These are phyloP conservation scores for Aspidoscelis tigris DNA, from an alignment of 2,113 vertebrate species.

Conservation along the genomic window DNA sequence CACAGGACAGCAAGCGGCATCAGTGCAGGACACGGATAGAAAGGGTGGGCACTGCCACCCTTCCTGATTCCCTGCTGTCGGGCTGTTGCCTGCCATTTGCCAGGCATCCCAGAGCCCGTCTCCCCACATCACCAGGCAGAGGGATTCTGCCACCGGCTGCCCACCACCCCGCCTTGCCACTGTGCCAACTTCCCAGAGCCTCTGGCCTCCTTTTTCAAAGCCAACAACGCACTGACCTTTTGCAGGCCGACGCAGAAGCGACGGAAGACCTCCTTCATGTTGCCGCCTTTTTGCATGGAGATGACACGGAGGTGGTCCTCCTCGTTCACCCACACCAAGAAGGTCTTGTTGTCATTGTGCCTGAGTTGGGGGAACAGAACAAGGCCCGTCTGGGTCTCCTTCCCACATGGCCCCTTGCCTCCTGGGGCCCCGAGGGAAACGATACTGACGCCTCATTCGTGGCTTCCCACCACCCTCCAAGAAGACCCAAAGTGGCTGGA, in stretches of 20 bases:
- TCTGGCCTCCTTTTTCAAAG: accelerated
- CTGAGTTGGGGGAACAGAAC: constrained; percentile 58
- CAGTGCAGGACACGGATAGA: too few relatives aligned
- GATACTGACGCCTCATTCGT: background rate
- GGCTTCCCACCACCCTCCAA: background rate
- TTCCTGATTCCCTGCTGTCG: too few relatives aligned
- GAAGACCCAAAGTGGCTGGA: background rate
- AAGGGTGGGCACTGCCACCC: too few relatives aligned
- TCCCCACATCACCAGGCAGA: too few relatives aligned
- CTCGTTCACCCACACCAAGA: constrained; percentile 96
- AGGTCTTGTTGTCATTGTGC: constrained; percentile 93
- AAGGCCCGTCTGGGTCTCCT: background rate
- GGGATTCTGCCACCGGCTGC: too few relatives aligned
- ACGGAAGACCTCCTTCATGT: constrained; percentile 97
- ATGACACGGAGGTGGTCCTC: constrained; percentile 95
- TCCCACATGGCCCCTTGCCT: background rate
- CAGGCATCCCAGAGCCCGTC: too few relatives aligned
- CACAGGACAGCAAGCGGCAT: too few relatives aligned
- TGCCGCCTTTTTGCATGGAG: constrained; percentile 93
- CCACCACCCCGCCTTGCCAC: background rate
- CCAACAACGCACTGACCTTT: constrained; percentile 74
- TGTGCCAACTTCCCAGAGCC: background rate
- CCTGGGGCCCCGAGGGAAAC: background rate
- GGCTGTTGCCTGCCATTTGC: too few relatives aligned
- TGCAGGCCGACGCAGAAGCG: constrained; percentile 93